Conservation (phyloP, 2,888 invertebrate species). For the Scaptomyza cyrtandrae region DNA sequence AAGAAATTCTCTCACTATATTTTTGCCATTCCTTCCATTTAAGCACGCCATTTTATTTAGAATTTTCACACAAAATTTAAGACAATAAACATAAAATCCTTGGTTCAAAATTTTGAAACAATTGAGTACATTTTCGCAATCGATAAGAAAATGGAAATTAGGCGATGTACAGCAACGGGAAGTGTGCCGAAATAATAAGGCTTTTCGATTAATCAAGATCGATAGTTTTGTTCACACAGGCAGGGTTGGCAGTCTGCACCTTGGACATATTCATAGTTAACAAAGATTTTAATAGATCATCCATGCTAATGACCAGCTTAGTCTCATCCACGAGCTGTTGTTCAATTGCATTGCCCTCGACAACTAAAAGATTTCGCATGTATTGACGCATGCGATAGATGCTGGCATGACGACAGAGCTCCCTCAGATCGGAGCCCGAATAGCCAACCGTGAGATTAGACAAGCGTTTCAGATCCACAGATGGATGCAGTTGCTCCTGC, state of each 20-base stretch:
- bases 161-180: neutral
- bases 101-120: neutral
- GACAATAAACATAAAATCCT: neutral
- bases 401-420: constrained; percentile 95
- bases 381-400: constrained; percentile 93
- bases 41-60: neutral
- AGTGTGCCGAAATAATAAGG: neutral
- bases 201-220: constrained; percentile 47
- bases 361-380: constrained; percentile 81
- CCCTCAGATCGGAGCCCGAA: constrained; percentile 96
- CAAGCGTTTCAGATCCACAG: constrained; percentile 89
- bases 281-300: constrained; percentile 54
- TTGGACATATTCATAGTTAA: constrained; percentile 53
- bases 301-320: constrained; percentile 56
- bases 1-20: too few species aligned
- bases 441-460: constrained; percentile 92
- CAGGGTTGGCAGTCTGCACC: constrained; percentile 19
- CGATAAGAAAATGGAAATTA: neutral
- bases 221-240: constrained; percentile 29
- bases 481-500: constrained; percentile 89
- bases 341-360: neutral
- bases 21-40: too few species aligned
- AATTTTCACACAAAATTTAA: neutral
- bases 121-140: neutral
- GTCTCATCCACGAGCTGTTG: constrained; percentile 1